phyloP scores from a whole-genome alignment of 2,888 invertebrate species.

The Archips xylosteana region DNA sequence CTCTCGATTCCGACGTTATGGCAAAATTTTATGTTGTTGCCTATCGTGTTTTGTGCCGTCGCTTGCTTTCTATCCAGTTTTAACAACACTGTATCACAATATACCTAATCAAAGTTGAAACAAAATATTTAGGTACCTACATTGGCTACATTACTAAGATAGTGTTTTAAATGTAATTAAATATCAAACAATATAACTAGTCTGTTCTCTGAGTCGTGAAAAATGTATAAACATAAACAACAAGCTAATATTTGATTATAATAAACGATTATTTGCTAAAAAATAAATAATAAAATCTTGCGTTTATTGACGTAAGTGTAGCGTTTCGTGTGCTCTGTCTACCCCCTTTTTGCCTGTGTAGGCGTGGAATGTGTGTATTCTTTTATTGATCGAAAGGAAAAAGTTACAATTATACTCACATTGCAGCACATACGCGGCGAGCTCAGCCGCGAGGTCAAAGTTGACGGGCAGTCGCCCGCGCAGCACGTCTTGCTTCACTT shows the following conservation, averaged over 20 bases:
- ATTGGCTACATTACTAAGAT: too few species aligned
- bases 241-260: not conserved
- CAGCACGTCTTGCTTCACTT: constrained; percentile 98
- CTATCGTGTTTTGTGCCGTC: constrained; percentile 16
- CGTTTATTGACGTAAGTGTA: not conserved
- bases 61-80: constrained; percentile 4
- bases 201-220: too few species aligned
- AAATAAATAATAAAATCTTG: not conserved
- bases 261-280: not conserved
- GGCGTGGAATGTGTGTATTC: too few species aligned
- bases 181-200: too few species aligned
- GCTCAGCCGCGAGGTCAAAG: constrained; percentile 95
- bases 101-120: not conserved
- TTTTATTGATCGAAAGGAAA: not conserved
- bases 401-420: constrained; percentile 88
- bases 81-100: not conserved
- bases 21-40: constrained; percentile 30
- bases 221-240: too few species aligned
- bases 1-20: constrained; percentile 20
- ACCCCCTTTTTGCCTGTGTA: too few species aligned
- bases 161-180: too few species aligned
- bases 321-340: too few species aligned
- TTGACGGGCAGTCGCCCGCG: constrained; percentile 96
- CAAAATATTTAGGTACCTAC: not conserved
- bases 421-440: constrained; percentile 97